Conservation (phyloP, 2,797 vertebrate species). For the Anabas testudineus region DNA sequence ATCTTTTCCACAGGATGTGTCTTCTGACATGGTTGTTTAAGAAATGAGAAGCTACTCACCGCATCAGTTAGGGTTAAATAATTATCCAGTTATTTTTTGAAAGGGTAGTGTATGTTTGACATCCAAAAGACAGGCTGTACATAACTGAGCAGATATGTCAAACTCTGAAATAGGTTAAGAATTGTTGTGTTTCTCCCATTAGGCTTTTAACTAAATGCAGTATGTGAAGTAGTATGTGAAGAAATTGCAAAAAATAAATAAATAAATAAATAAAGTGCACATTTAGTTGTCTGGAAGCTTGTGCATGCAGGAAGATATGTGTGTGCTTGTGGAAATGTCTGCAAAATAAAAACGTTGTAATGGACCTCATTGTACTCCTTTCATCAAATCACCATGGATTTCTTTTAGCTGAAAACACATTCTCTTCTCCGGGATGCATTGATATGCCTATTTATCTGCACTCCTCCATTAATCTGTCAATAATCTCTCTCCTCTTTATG, state of each 20-base stretch:
- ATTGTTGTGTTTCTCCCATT: slow-evolving; percentile 19
- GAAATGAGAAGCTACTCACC: no score
- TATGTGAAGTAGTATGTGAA: neutral
- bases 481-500: slow-evolving; percentile 18
- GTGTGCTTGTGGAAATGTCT: neutral
- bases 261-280: no score
- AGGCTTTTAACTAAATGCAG: slow-evolving; percentile 21
- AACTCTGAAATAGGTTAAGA: slow-evolving; percentile 19
- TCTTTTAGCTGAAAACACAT: slow-evolving; percentile 23
- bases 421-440: slow-evolving; percentile 20
- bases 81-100: no score
- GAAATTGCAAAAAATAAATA: neutral
- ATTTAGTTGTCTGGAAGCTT: slow-evolving; percentile 1
- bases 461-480: slow-evolving; percentile 47
- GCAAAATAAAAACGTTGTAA: slow-evolving; percentile 26
- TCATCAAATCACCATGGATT: slow-evolving; percentile 47
- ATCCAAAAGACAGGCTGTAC: slow-evolving; percentile 27
- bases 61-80: no score
- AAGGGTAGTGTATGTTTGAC: no score
- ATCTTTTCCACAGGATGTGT: no score
- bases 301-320: neutral
- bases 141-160: slow-evolving; percentile 24
- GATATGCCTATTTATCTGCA: slow-evolving; percentile 29
- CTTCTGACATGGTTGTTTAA: no score
- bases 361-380: slow-evolving; percentile 29